A percentile compares a stretch with the other conserved stretches of the same genome.
These are phyloP conservation scores for Leptodactylus fallax DNA, from an alignment of 2,797 vertebrate species.

Conservation along the genomic window DNA sequence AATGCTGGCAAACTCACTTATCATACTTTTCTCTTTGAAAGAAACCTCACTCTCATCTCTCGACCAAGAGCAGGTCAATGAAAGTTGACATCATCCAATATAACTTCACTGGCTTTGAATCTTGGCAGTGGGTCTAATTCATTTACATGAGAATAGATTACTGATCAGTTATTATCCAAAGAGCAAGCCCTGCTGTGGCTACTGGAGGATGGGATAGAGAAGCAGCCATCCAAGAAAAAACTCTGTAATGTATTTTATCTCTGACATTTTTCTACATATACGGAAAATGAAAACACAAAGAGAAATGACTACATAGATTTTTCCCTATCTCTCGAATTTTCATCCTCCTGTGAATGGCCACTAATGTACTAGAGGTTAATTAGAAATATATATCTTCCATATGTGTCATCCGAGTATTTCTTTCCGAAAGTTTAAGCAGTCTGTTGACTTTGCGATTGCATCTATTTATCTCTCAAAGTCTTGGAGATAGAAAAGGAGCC, in stretches of 20 bases:
- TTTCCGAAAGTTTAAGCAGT: slow-evolving; percentile 22
- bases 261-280: slow-evolving; percentile 49
- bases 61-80: slow-evolving; percentile 51
- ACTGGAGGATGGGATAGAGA: slow-evolving; percentile 49
- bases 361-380: slow-evolving; percentile 45
- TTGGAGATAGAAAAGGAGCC: neutral
- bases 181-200: slow-evolving; percentile 47
- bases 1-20: slow-evolving; percentile 44
- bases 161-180: slow-evolving; percentile 58
- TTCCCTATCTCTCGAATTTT: slow-evolving; percentile 39
- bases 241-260: slow-evolving; percentile 47
- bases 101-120: slow-evolving; percentile 25
- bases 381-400: slow-evolving; percentile 57
- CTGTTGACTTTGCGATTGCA: slow-evolving; percentile 39
- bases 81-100: slow-evolving; percentile 46
- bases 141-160: slow-evolving; percentile 59
- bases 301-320: slow-evolving; percentile 43
- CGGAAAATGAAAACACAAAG: slow-evolving; percentile 49
- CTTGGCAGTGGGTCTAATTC: slow-evolving; percentile 40
- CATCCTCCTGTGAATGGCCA: slow-evolving; percentile 24
- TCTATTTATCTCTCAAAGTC: slow-evolving; percentile 39
- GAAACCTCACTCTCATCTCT: slow-evolving; percentile 16
- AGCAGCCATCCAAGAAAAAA: slow-evolving; percentile 45
- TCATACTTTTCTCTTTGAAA: slow-evolving; percentile 36
- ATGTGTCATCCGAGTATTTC: slow-evolving; percentile 44